Evolutionary conservation across 2,797 vertebrate genomes (phyloP).

Genomic region (Lycodopsis pacificus): DNA sequence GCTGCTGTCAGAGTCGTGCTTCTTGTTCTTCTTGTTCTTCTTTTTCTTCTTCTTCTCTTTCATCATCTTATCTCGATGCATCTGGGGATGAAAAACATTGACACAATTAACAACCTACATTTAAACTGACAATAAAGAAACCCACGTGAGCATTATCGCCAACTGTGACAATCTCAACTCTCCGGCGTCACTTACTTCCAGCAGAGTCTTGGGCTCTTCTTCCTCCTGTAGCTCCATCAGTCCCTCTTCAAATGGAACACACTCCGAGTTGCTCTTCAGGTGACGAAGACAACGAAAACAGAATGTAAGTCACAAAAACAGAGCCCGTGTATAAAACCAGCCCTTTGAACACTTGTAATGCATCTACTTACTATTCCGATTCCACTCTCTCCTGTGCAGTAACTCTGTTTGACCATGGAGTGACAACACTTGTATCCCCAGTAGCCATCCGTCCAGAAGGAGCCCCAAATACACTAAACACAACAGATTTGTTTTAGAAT

Average conservation of each 20-base stretch:
- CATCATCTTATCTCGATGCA: conserved; percentile 95
- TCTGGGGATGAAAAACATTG: conserved; percentile 75
- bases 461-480: conserved; percentile 95
- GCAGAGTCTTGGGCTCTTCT: conserved; percentile 89
- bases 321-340: background rate
- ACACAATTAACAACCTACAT: background rate
- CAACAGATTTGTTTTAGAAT: background rate
- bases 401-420: conserved; percentile 97
- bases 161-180: background rate
- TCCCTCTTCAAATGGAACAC: conserved; percentile 84
- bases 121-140: background rate
- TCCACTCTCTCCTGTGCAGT: conserved; percentile 95
- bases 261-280: conserved; percentile 74
- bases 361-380: conserved; percentile 88
- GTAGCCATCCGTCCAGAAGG: conserved; percentile 94
- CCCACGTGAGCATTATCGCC: background rate
- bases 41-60: conserved; percentile 93
- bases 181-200: conserved; percentile 85
- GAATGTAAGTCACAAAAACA: background rate
- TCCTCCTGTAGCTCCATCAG: conserved; percentile 73
- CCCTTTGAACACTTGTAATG: background rate
- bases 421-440: conserved; percentile 99
- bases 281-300: conserved; percentile 9
- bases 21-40: conserved; percentile 92
- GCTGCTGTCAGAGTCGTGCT: conserved; percentile 89